Conservation (phyloP, 2,888 invertebrate species). For the Drosophila macrospina region DNA sequence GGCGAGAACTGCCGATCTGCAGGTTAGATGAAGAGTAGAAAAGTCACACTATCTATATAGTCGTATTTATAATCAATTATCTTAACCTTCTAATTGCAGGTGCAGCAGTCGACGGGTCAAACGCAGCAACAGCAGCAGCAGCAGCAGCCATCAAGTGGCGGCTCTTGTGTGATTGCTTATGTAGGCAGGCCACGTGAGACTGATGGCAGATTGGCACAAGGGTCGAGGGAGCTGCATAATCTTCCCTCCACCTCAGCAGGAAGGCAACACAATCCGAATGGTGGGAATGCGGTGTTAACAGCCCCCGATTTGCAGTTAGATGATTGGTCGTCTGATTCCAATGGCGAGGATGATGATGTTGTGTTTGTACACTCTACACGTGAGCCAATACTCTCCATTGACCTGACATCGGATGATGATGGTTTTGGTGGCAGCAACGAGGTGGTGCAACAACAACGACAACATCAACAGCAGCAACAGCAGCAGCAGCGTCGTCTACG, state of each 20-base stretch:
- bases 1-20: slow-evolving; percentile 16
- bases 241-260: slow-evolving; percentile 57
- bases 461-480: slow-evolving; percentile 16
- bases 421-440: slow-evolving; percentile 43
- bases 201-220: slow-evolving; percentile 15
- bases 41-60: background rate
- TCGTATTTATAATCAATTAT: background rate
- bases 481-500: slow-evolving; percentile 22
- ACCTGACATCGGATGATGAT: slow-evolving; percentile 88
- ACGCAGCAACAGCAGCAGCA: slow-evolving; percentile 26
- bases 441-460: slow-evolving; percentile 19
- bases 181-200: slow-evolving; percentile 66
- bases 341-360: slow-evolving; percentile 88
- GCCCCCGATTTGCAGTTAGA: slow-evolving; percentile 91
- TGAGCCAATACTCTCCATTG: slow-evolving; percentile 86
- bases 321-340: slow-evolving; percentile 88
- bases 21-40: slow-evolving; percentile 32
- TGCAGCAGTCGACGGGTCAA: slow-evolving; percentile 23
- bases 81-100: slow-evolving; percentile 7
- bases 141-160: slow-evolving; percentile 49
- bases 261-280: slow-evolving; percentile 42
- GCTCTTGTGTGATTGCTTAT: slow-evolving; percentile 69
- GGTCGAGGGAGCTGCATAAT: slow-evolving; percentile 37
- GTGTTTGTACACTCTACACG: slow-evolving; percentile 85
- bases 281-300: slow-evolving; percentile 76